Evolutionary conservation across 2,888 invertebrate species (phyloP).

Genomic region (Phymatocera aterrima): DNA sequence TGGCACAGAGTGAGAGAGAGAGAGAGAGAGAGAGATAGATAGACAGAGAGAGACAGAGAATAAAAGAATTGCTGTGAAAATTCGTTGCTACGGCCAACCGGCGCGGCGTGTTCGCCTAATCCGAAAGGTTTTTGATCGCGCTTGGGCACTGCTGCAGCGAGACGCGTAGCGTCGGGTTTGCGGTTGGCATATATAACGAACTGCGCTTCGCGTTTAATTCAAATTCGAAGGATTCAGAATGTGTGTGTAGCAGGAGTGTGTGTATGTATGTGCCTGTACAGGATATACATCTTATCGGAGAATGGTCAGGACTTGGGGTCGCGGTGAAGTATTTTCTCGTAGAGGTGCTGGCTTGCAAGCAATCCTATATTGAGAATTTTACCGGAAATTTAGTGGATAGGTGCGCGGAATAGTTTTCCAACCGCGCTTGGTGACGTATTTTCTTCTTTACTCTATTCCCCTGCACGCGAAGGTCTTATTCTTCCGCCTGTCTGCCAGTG

Average conservation of each 20-base stretch:
- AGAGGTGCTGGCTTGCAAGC: slow-evolving; percentile 5
- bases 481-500: too few relatives aligned
- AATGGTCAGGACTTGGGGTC: background rate
- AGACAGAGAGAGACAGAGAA: too few relatives aligned
- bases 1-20: too few relatives aligned
- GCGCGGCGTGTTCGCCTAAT: slow-evolving; percentile 14
- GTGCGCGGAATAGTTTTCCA: too few relatives aligned
- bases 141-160: too few relatives aligned
- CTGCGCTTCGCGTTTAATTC: slow-evolving; percentile 22
- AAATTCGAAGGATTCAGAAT: slow-evolving; percentile 28
- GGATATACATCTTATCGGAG: too few relatives aligned
- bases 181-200: slow-evolving; percentile 30
- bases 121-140: background rate
- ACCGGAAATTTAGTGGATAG: too few relatives aligned
- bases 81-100: background rate
- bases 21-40: too few relatives aligned
- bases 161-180: too few relatives aligned
- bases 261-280: too few relatives aligned
- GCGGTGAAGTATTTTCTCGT: slow-evolving; percentile 25
- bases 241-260: too few relatives aligned
- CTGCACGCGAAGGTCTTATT: background rate
- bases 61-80: background rate
- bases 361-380: slow-evolving; percentile 24
- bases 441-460: background rate
- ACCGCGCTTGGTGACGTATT: background rate